Base-by-base conservation (phyloP, 2,797 vertebrate genomes). In the Cygnus olor region DNA sequence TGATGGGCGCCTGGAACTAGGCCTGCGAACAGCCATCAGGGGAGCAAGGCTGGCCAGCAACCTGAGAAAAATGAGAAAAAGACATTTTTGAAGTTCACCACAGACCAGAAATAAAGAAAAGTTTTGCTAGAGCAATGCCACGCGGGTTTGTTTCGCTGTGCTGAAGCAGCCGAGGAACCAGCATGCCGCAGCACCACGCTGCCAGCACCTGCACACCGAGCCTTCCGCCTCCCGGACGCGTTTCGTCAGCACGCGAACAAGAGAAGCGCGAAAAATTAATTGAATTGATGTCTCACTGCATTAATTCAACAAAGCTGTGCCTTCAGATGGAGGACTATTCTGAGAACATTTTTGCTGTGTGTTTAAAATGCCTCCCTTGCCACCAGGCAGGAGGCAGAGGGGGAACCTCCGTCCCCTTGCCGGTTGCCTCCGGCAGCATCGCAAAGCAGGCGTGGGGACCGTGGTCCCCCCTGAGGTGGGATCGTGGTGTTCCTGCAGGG, bases 111-210 rank as follows among this genome's bases (percentile, higher is more conserved):
- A 9, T 17, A 51, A 45, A 76, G 24, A 73, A 58, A 88, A 34
- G 15, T 60, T 92, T 79, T 82, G 47, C 19, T 36, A 73, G 14
- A 80, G 64, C 40, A 66, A 19, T 8, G 15, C 28, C 74, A 81
- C 51, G 61, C 17, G 18, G 28, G 68, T 56, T 57, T 77, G 42
- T 76, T 86, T 72, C 47, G 22, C 40, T 27, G 15, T 9, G 57
- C 15, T 73, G 71, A 89, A 76, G 71, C 71, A 90, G 51, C 28
- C 60, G 56, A 77, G 71, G 56, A 73, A 80, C 38, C 70, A 69
- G 47, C n/a, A 13, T 0, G 0, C 56, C 21, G 18, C 13, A 60
- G 38, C 60, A 44, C 61, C 30, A 5, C n/a, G 21, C 11, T 0
- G 0, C 38, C 80, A 0, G 0, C 38, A 58, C 40, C 60, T 83